Evolutionary conservation across 2,113 vertebrate genomes (phyloP).

Genomic region (Pica pica): DNA sequence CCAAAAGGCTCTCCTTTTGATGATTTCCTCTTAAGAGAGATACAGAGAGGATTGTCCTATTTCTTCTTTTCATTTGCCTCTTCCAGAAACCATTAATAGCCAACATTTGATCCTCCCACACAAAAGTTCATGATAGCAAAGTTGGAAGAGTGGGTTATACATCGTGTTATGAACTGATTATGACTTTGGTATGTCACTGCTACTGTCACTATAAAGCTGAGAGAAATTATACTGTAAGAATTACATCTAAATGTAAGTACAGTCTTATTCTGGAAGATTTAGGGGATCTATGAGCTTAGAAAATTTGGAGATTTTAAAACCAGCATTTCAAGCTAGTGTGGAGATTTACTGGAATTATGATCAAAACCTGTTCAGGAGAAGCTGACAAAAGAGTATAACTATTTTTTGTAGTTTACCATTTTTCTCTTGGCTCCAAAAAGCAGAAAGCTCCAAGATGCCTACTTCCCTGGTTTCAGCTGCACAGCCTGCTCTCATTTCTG

Average conservation of each 20-base stretch:
- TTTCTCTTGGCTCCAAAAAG: not conserved
- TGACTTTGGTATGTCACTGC: slow-evolving; percentile 33
- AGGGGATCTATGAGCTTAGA: not conserved
- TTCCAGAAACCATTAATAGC: slow-evolving; percentile 51
- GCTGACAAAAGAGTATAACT: not conserved
- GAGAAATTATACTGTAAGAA: slow-evolving; percentile 1
- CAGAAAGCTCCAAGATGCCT: not conserved
- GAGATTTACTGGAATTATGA: not conserved
- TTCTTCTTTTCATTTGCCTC: slow-evolving; percentile 54
- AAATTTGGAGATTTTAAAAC: not conserved
- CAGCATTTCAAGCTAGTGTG: not conserved
- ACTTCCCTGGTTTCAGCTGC: not conserved
- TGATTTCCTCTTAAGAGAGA: slow-evolving; percentile 51
- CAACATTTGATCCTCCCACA: slow-evolving; percentile 53
- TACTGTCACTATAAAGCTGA: slow-evolving; percentile 26
- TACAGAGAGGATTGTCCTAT: slow-evolving; percentile 55
- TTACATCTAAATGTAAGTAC: slow-evolving; percentile 7
- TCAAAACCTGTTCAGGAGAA: not conserved
- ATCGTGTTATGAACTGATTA: slow-evolving; percentile 33
- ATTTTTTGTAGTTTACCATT: not conserved
- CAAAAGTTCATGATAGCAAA: slow-evolving; percentile 53
- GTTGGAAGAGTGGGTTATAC: slow-evolving; percentile 25
- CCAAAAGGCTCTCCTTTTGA: slow-evolving; percentile 64
- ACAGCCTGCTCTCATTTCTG: not conserved
- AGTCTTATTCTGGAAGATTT: not conserved